Conservation (phyloP, 2,888 invertebrate genomes). For the Oxyteleia sp. region DNA sequence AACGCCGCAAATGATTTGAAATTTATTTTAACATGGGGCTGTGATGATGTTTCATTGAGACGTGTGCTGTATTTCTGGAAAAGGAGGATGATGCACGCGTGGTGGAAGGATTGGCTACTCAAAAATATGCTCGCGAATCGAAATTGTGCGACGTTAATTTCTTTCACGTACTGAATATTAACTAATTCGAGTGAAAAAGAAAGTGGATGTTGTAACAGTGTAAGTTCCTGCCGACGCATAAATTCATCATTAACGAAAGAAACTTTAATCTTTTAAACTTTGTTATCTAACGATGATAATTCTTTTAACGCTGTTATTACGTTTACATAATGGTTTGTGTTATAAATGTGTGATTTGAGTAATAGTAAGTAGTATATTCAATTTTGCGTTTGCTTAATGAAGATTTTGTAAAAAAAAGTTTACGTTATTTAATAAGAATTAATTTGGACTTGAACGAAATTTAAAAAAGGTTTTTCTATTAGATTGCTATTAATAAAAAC, state of each 20-base stretch:
- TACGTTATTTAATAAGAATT: no score
- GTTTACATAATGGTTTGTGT: conserved; percentile 47
- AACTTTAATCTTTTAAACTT: conserved; percentile 62
- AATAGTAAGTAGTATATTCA: conserved; percentile 2
- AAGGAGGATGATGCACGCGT: no score
- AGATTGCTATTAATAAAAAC: no score
- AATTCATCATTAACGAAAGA: conserved; percentile 64
- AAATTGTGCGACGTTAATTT: conserved; percentile 30
- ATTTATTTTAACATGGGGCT: no score
- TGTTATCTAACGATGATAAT: conserved; percentile 63
- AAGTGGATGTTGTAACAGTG: conserved; percentile 64
- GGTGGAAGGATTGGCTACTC: no score
- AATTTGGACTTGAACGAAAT: no score
- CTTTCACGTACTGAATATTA: conserved; percentile 57
- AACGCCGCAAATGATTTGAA: no score
- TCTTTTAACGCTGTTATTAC: conserved; percentile 51
- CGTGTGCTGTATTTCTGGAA: no score
- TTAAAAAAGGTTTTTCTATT: no score
- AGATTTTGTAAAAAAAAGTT: no score
- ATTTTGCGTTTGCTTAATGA: no score
- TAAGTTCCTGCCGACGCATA: conserved; percentile 59
- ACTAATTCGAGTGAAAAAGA: conserved; percentile 67
- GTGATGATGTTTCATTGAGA: no score
- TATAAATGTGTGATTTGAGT: conserved; percentile 45
- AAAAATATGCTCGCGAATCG: conserved; percentile 2